Percentiles rank a stretch among this genome's conserved stretches.
Conservation (phyloP, 2,113 vertebrate genomes). For the Leucopsar rothschildi region DNA sequence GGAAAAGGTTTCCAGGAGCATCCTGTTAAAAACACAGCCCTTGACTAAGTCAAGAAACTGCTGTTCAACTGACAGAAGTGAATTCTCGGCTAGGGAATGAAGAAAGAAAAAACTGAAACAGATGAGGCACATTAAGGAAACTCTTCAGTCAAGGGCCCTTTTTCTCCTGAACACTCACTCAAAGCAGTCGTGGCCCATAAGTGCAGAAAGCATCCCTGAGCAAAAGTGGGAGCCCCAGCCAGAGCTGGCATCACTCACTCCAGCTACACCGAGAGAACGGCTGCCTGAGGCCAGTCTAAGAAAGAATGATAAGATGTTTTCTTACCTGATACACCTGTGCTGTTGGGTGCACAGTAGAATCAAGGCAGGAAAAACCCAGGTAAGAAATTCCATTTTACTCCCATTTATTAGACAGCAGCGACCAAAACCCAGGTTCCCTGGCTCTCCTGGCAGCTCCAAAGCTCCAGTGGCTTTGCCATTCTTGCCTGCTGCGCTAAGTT, state of each 20-base stretch:
- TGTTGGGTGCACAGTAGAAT: constrained; percentile 66
- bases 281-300: background rate
- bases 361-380: constrained; percentile 63
- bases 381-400: constrained; percentile 67
- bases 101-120: background rate
- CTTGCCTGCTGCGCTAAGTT: constrained; percentile 39
- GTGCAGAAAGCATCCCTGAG: background rate
- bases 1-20: background rate
- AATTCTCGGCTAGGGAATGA: background rate
- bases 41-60: background rate
- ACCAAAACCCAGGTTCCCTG: background rate
- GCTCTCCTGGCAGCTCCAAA: constrained; percentile 23
- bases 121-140: background rate
- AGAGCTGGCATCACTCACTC: background rate
- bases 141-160: background rate
- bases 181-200: accelerated
- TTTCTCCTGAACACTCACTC: background rate
- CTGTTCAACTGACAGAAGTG: background rate
- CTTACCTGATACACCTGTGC: constrained; percentile 76
- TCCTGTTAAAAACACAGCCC: background rate
- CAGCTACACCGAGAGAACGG: background rate
- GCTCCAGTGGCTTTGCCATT: constrained; percentile 29
- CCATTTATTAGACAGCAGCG: constrained; percentile 12
- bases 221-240: background rate
- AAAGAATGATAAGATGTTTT: background rate